Evolutionary conservation across 2,888 invertebrate species (phyloP).

Genomic region (Amiota minor): DNA sequence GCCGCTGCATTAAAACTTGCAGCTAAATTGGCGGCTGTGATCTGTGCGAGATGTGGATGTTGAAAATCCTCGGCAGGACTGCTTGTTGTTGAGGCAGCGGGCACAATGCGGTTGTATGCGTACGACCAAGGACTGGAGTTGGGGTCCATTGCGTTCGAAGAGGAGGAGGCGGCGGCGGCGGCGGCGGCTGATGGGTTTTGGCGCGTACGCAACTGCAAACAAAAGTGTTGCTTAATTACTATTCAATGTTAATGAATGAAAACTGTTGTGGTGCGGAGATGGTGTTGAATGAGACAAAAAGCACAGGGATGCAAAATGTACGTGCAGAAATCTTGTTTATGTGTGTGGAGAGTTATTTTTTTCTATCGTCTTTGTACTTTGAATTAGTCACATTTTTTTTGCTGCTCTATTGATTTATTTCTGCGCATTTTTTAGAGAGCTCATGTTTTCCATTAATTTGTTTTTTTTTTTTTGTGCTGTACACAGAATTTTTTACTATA

Average conservation of each 20-base stretch:
- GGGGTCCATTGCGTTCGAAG: constrained; percentile 81
- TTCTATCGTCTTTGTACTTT: neutral
- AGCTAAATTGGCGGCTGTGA: constrained; percentile 75
- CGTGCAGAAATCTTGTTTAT: neutral
- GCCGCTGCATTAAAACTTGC: constrained; percentile 76
- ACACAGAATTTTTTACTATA: no score
- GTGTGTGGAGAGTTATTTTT: neutral
- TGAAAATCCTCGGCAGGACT: constrained; percentile 81
- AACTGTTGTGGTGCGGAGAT: neutral
- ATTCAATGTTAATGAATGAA: neutral
- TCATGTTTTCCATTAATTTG: no score
- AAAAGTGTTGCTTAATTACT: constrained; percentile 14
- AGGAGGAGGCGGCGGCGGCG: constrained; percentile 20
- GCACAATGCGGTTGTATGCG: constrained; percentile 85
- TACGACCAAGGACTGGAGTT: constrained; percentile 89
- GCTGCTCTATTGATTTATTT: constrained; percentile 9
- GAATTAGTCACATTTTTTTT: constrained; percentile 1
- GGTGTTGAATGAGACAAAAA: constrained; percentile 6
- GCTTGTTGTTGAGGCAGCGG: constrained; percentile 79
- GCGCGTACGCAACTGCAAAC: constrained; percentile 34
- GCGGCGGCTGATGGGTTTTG: constrained; percentile 25
- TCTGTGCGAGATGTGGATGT: constrained; percentile 80
- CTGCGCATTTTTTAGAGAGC: no score
- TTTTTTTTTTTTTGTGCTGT: no score
- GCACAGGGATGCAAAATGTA: constrained; percentile 22